Evolutionary conservation across 2,888 invertebrate species (phyloP), one percentile per base, ranked within the genome.

Genomic region (Dyspetes luteomarginatus): DNA sequence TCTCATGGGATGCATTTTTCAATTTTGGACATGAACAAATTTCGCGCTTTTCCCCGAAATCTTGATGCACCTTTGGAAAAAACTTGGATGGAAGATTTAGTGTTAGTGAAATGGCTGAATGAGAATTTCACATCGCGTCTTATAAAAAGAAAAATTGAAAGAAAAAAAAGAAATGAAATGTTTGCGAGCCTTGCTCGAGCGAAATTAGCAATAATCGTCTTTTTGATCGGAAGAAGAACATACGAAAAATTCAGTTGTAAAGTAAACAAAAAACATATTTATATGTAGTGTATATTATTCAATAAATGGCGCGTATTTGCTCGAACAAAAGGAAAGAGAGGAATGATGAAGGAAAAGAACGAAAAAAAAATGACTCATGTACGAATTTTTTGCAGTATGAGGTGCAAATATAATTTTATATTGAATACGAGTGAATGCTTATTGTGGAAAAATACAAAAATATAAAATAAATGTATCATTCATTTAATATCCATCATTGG

Each of bases 361-460:
- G 24, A 43, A 72, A 73, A 9, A 52, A 71, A 3, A 56, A 67
- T 5, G 22, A 68, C 50, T 67, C 26, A 48, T 65, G 52, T 67
- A 50, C 19, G 67, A 77, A 73, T 68, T 50, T n/a, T 77, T 65
- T 67, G 77, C 81, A 73, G 72, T 30, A 50, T 67, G n/a, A 26
- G 62, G 77, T 81, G 81, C 81, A 73, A 77, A 81, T 77, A 81
- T 81, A 78, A 74, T 78, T 78, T 78, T 81, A 45, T 78, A 81
- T 78, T 28, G 73, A 78, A 77, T 48, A 65, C 58, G 65, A 71
- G 65, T 81, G 73, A 72, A 78, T 56, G 74, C 65, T 78, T 74
- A 45, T 56, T 52, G 64, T 58, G 50, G 17, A 58, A 56, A 60
- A 41, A 58, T 28, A 43, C 30, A 43, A 15, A 75, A 71, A 75